Evolutionary conservation across 1,140 invertebrate species (phyloP).

Genomic region (Colletes gigas): DNA sequence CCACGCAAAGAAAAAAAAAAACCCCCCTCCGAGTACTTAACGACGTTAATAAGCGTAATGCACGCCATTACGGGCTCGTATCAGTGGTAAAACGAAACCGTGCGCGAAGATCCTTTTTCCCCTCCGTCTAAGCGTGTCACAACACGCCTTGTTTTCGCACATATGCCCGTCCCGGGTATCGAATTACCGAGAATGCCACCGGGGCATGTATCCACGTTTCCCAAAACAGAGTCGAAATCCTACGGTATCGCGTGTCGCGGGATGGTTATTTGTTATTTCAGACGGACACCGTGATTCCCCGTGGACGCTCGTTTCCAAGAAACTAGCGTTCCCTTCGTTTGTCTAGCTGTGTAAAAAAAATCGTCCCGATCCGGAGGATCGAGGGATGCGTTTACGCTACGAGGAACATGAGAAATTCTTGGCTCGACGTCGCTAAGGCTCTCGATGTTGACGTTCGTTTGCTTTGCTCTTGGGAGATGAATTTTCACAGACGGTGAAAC

Average conservation of each 20-base stretch:
- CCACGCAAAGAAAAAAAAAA: background rate
- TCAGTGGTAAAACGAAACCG: slow-evolving; percentile 1
- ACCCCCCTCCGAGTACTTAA: too few species aligned
- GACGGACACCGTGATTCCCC: background rate
- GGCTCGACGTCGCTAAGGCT: background rate
- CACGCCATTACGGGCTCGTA: slow-evolving; percentile 14
- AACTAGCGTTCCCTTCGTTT: background rate
- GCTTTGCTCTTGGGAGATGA: background rate
- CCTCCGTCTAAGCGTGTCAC: slow-evolving; percentile 3
- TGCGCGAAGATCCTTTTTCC: background rate
- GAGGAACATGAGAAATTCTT: background rate
- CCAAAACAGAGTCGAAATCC: background rate
- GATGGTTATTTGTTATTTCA: slow-evolving; percentile 39
- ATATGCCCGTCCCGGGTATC: background rate
- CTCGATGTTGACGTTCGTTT: background rate
- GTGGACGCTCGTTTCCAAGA: slow-evolving; percentile 13
- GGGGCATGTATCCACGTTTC: background rate
- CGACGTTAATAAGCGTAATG: slow-evolving; percentile 9
- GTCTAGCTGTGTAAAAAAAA: background rate
- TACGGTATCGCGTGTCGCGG: background rate
- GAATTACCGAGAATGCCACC: slow-evolving; percentile 6
- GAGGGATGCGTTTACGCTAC: background rate
- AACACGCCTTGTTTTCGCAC: slow-evolving; percentile 24
- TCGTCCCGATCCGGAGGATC: background rate
- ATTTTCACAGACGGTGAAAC: background rate